phyloP scores from a whole-genome alignment of 2,797 vertebrate genomes.

The Xyrichtys novacula region DNA sequence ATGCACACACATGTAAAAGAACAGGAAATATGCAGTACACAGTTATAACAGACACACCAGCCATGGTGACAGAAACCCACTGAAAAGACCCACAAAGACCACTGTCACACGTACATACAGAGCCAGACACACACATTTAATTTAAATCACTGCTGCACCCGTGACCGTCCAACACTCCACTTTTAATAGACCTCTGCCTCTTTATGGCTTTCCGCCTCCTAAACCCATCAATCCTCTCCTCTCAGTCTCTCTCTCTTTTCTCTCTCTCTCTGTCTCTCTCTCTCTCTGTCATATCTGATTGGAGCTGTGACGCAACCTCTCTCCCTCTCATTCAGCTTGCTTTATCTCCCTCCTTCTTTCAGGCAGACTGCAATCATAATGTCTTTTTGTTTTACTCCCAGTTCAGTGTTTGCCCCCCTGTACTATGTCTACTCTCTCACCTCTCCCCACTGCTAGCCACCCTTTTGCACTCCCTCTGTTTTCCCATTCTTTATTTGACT shows the following conservation, averaged over 20 bases:
- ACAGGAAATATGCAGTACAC: constrained; percentile 18
- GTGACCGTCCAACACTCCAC: constrained; percentile 67
- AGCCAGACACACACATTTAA: constrained; percentile 56
- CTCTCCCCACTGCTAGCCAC: constrained; percentile 18
- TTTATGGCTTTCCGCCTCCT: constrained; percentile 73
- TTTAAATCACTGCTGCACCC: constrained; percentile 69
- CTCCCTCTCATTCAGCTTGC: constrained; percentile 31
- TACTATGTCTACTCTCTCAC: constrained; percentile 8
- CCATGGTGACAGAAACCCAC: not conserved
- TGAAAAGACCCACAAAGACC: constrained; percentile 23
- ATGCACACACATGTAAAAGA: constrained; percentile 17
- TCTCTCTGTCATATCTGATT: constrained; percentile 65
- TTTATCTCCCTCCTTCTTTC: constrained; percentile 39
- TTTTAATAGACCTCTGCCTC: constrained; percentile 79
- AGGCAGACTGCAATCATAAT: constrained; percentile 49
- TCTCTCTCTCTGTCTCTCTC: constrained; percentile 48
- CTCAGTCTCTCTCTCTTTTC: constrained; percentile 3
- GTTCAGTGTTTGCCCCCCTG: not conserved
- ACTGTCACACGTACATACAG: not conserved
- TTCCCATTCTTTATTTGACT: constrained; percentile 15
- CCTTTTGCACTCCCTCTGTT: constrained; percentile 23
- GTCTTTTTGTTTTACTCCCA: constrained; percentile 48
- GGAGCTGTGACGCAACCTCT: constrained; percentile 60
- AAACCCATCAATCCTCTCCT: constrained; percentile 72
- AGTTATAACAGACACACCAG: not conserved